Percentiles rank a stretch among this genome's conserved stretches.
Conservation (phyloP, 2,797 vertebrate species). For the Carduelis carduelis region DNA sequence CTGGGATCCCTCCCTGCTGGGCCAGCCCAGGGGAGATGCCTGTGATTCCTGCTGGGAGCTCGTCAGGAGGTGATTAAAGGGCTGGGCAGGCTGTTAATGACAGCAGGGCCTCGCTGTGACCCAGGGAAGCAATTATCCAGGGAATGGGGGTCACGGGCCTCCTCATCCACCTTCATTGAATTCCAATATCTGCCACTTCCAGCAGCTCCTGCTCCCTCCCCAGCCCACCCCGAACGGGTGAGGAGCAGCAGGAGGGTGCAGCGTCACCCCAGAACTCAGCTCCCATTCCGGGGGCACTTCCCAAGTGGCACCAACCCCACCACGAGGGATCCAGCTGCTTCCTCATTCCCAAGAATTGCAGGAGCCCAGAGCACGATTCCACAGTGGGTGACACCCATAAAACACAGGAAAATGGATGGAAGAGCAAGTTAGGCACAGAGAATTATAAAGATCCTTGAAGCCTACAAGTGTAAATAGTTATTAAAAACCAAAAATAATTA, state of each 20-base stretch:
- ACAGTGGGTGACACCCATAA: rapidly evolving
- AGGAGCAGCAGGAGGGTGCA: background rate
- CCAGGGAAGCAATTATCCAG: conserved; percentile 84
- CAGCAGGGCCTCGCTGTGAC: conserved; percentile 60
- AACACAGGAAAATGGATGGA: rapidly evolving
- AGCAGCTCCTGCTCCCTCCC: background rate
- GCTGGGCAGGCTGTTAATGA: conserved; percentile 75
- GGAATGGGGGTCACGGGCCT: conserved; percentile 81
- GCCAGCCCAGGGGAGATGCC: background rate
- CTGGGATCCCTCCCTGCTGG: rapidly evolving
- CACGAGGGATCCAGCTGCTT: rapidly evolving
- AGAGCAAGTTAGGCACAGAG: background rate
- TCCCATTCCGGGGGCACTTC: rapidly evolving
- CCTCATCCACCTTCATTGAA: conserved; percentile 85
- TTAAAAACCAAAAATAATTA: background rate
- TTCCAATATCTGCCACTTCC: conserved; percentile 77
- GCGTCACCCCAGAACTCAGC: background rate
- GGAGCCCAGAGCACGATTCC: rapidly evolving
- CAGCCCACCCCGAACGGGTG: background rate
- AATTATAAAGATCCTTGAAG: background rate
- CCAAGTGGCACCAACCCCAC: background rate
- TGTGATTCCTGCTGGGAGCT: background rate
- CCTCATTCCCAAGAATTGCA: background rate
- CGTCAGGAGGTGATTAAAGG: conserved; percentile 49
- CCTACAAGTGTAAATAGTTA: background rate